Evolutionary conservation across 2,113 vertebrate genomes (phyloP), one percentile per base, ranked within the genome.

Genomic region (Crotophaga sulcirostris): DNA sequence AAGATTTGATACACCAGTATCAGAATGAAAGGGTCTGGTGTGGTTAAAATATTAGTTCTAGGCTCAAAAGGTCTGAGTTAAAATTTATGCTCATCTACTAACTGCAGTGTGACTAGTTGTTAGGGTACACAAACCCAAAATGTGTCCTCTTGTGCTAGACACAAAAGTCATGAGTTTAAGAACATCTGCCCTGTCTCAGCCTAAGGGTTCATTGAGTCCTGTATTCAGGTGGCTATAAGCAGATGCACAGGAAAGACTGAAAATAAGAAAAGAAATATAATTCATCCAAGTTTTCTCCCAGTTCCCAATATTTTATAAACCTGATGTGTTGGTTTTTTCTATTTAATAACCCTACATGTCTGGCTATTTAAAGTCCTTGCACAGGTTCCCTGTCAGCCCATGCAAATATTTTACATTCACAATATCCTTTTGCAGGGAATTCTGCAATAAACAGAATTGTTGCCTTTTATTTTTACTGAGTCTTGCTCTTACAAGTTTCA

Each of bases 251-350:
- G 25, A 28, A 87, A 81, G 55, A 51, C 33, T n/a, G 15, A 51
- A 80, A 83, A 34, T 11, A 60, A 24, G 16, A 17, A 73, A 60
- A 80, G 24, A 83, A 70, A 55, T 29, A 28, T 10, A 55, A 1
- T 84, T 84, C 6, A 12, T 92, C 15, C 24, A 63, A 74, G 52
- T 62, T 33, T 5, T 40, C 15, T 64, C 21, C 16, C 9, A 31
- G 2, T 59, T 79, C 19, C 52, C 3, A 40, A 8, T 4, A 31
- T 60, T 66, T 88, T 19, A n/a, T 56, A 73, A 80, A 69, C 6
- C 5, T 13, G 11, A 12, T 31, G 11, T 49, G 9, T 45, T 15
- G 0, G 0, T 1, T 33, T 77, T 72, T 78, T 10, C 42, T 74
- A 0, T 52, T 72, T 68, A 34, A 36, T 69, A 77, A 52, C 14